Base-by-base conservation (phyloP, 2,797 vertebrate genomes). In the Limosa lapponica region DNA sequence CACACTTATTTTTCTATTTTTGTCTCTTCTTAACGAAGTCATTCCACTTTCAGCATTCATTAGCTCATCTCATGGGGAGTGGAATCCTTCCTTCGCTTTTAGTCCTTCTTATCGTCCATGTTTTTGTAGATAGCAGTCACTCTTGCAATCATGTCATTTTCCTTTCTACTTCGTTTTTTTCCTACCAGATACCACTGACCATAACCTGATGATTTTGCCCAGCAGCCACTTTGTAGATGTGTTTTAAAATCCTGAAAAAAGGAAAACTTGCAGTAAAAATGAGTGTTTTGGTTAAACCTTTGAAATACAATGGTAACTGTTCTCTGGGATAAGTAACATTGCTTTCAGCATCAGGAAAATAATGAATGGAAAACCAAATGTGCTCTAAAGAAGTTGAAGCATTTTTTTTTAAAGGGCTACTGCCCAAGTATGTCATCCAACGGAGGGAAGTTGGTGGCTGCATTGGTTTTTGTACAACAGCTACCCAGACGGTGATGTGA, bases 381-480 rank as follows among this genome's bases (percentile, higher is more conserved):
- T 86, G 24, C 54, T 41, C 20, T 85, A 18, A 94, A 95, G 71
- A 80, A 87, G 44, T 19, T 43, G 24, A 81, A 87, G 24, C 13
- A n/a, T n/a, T 28, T 93, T 89, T 91, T 85, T 93, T 85, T 61
- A 70, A 95, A 95, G 94, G 93, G 94, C 90, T 94, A 74, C 67
- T 85, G 57, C 95, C 96, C 96, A 96, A 97, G 88, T 95, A 93
- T 96, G 94, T 97, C 90, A 95, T 96, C 94, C 94, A 96, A 34
- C 3, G 0, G 93, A 78, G 86, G 78, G 89, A 90, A 96, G 84
- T 83, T 96, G 92, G 96, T 97, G 95, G 92, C 94, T 95, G 78
- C 78, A 89, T 96, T 96, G 92, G 74, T 93, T 94, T 96, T 94
- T 89, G 74, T 94, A 90, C 1, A 8, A 90, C 88, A 74, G 86